phyloP scores from a whole-genome alignment of 2,888 invertebrate genomes.

The Habrosyne pyritoides region DNA sequence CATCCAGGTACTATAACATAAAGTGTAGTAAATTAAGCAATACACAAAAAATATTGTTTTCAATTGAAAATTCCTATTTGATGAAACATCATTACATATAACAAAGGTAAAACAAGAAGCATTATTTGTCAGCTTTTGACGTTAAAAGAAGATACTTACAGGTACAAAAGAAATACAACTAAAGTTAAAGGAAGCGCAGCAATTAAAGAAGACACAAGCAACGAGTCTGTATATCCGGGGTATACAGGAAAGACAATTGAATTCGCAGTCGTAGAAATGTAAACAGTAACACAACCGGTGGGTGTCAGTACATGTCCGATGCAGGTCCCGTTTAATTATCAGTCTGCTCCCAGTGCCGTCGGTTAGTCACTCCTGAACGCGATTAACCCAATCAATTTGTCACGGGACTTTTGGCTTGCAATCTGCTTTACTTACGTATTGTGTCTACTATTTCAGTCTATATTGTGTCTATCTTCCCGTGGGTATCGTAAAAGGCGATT shows the following conservation, averaged over 20 bases:
- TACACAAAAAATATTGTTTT: no score
- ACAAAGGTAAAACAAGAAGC: neutral
- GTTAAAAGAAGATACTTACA: neutral
- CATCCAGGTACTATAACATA: no score
- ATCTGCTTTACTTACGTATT: slow-evolving; percentile 12
- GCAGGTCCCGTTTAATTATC: slow-evolving; percentile 42
- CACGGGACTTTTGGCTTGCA: slow-evolving; percentile 37
- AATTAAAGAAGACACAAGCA: neutral
- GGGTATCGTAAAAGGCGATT: no score
- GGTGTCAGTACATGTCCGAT: slow-evolving; percentile 34
- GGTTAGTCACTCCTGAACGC: slow-evolving; percentile 38
- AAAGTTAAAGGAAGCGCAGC: neutral
- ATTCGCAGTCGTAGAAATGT: neutral
- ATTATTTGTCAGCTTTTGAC: neutral
- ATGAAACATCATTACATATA: no score
- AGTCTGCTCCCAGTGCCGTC: slow-evolving; percentile 27
- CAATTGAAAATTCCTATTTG: no score
- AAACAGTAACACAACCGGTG: slow-evolving; percentile 18
- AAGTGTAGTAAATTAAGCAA: no score
- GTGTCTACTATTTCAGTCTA: neutral
- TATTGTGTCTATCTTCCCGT: no score
- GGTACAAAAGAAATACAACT: neutral
- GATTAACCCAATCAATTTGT: slow-evolving; percentile 47
- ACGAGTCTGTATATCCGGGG: neutral
- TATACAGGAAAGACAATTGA: neutral